Conservation (phyloP, 2,888 invertebrate genomes). For the Hemistola chrysoprasaria region DNA sequence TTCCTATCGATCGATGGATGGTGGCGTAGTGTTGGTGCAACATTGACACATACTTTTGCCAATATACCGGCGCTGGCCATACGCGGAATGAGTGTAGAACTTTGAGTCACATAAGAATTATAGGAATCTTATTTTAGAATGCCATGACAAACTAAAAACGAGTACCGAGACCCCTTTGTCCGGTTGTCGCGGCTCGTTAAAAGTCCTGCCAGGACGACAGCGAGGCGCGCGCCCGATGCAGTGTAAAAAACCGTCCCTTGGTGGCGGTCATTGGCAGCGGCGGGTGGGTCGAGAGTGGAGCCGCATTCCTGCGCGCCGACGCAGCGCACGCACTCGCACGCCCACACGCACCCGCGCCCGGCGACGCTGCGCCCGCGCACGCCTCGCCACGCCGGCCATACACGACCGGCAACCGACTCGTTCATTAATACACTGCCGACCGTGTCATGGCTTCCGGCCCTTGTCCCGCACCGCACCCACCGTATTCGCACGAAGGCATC, state of each 20-base stretch:
- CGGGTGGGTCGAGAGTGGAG: conserved; percentile 73
- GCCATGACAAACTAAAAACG: conserved; percentile 32
- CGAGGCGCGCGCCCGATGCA: conserved; percentile 49
- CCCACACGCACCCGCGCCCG: conserved; percentile 53
- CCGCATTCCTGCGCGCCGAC: conserved; percentile 78
- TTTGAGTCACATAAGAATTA: conserved; percentile 10
- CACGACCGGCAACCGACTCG: no score
- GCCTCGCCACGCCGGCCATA: conserved; percentile 21
- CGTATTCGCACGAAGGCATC: conserved; percentile 60
- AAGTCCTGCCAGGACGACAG: conserved; percentile 63
- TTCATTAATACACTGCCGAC: conserved; percentile 72
- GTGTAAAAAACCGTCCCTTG: conserved; percentile 74
- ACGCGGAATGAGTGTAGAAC: conserved; percentile 13
- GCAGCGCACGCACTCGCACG: conserved; percentile 64
- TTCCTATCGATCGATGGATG: no score
- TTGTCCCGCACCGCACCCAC: conserved; percentile 47
- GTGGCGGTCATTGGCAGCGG: conserved; percentile 80
- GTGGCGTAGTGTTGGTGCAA: conserved; percentile 37
- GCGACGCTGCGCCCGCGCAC: conserved; percentile 17
- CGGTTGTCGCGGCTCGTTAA: conserved; percentile 52
- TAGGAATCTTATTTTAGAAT: conserved; percentile 25
- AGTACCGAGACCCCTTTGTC: conserved; percentile 43
- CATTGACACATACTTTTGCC: conserved; percentile 53
- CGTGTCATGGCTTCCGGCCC: conserved; percentile 72
- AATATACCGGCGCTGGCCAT: conserved; percentile 34